These are phyloP conservation scores for Subacronicta megacephala DNA, from an alignment of 2,888 invertebrate species.

Conservation along the genomic window DNA sequence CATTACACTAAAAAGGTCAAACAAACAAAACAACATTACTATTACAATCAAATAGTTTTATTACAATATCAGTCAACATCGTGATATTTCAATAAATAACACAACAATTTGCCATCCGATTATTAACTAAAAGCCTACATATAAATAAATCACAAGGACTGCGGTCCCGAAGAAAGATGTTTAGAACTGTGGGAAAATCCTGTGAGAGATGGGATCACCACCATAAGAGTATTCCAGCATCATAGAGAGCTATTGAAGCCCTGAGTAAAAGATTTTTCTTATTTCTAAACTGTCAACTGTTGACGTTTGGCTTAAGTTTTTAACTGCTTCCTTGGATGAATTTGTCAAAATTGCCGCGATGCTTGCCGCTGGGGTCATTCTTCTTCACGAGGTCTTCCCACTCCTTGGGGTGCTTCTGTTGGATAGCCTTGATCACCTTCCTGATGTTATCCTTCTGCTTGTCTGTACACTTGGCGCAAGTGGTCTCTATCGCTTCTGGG, in stretches of 20 bases:
- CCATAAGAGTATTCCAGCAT: constrained; percentile 13
- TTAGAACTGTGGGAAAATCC: constrained; percentile 14
- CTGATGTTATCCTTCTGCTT: constrained; percentile 90
- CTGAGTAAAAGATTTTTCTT: constrained; percentile 11
- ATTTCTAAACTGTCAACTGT: constrained; percentile 14
- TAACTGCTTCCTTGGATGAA: constrained; percentile 78
- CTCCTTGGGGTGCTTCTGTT: constrained; percentile 91
- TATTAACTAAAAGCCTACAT: constrained; percentile 47
- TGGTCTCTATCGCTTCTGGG: constrained; percentile 92
- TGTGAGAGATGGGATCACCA: constrained; percentile 21
- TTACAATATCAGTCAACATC: constrained; percentile 73
- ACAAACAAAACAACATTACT: constrained; percentile 29
- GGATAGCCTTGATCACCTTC: constrained; percentile 92
- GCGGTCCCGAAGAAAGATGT: constrained; percentile 19
- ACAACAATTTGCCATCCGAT: constrained; percentile 55
- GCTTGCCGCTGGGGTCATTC: constrained; percentile 92
- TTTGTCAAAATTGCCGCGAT: constrained; percentile 91
- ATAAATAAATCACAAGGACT: constrained; percentile 62
- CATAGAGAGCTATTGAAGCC: constrained; percentile 31
- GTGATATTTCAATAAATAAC: constrained; percentile 66
- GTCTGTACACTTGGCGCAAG: constrained; percentile 92
- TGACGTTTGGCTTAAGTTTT: constrained; percentile 34
- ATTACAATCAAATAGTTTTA: constrained; percentile 54
- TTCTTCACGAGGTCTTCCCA: constrained; percentile 92
- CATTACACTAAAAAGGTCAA: constrained; percentile 1